Base-by-base conservation (phyloP, 2,888 invertebrate genomes). In the Buathra laborator region DNA sequence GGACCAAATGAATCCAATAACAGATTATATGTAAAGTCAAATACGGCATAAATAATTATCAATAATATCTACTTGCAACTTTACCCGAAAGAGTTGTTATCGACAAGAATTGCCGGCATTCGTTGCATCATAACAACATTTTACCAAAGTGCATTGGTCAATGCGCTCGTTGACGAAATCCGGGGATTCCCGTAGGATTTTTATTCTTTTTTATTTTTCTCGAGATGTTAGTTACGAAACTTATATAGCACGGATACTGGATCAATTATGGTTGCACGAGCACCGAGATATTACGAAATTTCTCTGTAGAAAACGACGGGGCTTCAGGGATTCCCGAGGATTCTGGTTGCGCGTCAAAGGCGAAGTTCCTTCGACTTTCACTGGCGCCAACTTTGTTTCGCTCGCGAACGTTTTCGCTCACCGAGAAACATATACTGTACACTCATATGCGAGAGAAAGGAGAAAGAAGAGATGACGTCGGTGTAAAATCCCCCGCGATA, bases 391-490 rank as follows among this genome's bases (percentile, higher is more conserved):
- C 48, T 64, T 48, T 32, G 51, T 10, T 48, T 48, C 48, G 75
- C 12, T 48, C 29, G 24, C 44, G 16, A 44, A 16, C 14, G 16
- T n/a, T 51, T 37, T 37, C 37, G 32, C 14, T 14, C 2, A n/a
- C 12, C 14, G 32, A n/a, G 14, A 6, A 29, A 14, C 14, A n/a
- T n/a, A n/a, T n/a, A 14, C 14, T 29, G 12, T 10, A n/a, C 62
- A n/a, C 29, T 12, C 14, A 37, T 7, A 51, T 51, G 44, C 70
- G n/a, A 53, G 79, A 71, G 79, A 79, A 79, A 79, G 79, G 71
- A 64, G 79, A 79, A 79, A 79, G 64, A 79, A 64, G 64, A 62
- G 37, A 71, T 71, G 71, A 79, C 79, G 71, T 71, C 37, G 51
- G n/a, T 10, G 70, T 14, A 51, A 66, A 79, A 43, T 37, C 53